phyloP scores from a whole-genome alignment of 2,113 vertebrate genomes.

The Cinclus mexicanus region DNA sequence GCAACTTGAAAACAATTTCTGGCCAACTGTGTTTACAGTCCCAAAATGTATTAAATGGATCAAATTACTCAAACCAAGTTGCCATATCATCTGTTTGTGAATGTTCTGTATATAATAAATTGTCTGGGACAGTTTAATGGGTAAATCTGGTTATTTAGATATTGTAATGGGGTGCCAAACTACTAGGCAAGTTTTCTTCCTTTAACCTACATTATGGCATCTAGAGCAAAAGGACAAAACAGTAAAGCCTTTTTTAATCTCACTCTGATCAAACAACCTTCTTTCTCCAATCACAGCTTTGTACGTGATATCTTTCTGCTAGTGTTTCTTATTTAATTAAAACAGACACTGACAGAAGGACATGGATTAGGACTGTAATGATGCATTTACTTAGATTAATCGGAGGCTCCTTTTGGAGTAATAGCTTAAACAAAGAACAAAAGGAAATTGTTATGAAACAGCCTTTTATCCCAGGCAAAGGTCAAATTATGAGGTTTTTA shows the following conservation, averaged over 20 bases:
- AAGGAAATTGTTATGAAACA: constrained; percentile 87
- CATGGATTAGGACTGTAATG: constrained; percentile 90
- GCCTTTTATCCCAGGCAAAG: constrained; percentile 86
- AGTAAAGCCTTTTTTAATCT: constrained; percentile 90
- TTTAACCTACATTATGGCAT: constrained; percentile 70
- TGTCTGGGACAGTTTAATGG: constrained; percentile 52
- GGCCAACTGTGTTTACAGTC: neutral
- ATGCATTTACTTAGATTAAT: constrained; percentile 94
- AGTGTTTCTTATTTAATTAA: constrained; percentile 93
- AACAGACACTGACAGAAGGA: constrained; percentile 93
- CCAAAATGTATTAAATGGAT: neutral
- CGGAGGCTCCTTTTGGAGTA: constrained; percentile 84
- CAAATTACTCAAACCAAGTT: constrained; percentile 43
- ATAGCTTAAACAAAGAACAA: constrained; percentile 86
- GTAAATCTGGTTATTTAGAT: constrained; percentile 71
- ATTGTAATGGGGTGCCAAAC: constrained; percentile 55
- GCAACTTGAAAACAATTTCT: constrained; percentile 21
- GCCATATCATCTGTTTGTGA: constrained; percentile 43
- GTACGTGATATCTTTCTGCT: constrained; percentile 83
- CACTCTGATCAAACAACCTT: constrained; percentile 81
- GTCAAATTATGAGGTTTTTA: constrained; percentile 83
- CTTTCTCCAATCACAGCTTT: constrained; percentile 81
- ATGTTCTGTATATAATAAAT: constrained; percentile 64
- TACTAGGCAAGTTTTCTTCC: constrained; percentile 70
- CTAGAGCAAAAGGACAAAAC: constrained; percentile 82